phyloP scores from a whole-genome alignment of 2,113 vertebrate species.

The Rhombomys opimus region DNA sequence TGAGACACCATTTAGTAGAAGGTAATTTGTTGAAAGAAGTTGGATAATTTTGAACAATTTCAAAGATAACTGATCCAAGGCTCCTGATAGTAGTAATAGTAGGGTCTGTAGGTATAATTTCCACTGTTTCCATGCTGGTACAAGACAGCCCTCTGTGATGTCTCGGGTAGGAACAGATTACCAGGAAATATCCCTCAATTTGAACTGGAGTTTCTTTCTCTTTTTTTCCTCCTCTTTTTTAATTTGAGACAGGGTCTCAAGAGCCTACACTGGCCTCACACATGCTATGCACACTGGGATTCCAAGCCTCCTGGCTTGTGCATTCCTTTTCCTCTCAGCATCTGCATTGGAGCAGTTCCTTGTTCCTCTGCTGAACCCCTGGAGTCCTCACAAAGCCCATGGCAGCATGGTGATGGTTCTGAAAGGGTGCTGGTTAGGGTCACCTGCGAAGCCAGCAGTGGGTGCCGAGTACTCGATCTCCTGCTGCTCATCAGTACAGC shows the following conservation, averaged over 20 bases:
- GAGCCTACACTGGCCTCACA: not conserved
- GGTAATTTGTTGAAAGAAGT: not conserved
- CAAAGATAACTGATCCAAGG: not conserved
- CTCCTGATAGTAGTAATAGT: not conserved
- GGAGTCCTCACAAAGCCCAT: not conserved
- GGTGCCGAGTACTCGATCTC: not conserved
- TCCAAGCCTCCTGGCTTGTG: too few species aligned
- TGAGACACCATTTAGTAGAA: not conserved
- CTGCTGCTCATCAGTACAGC: fast-evolving
- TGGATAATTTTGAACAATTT: not conserved
- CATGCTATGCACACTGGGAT: not conserved
- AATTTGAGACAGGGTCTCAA: not conserved
- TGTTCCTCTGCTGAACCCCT: not conserved
- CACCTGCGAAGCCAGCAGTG: not conserved
- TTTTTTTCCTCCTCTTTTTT: not conserved
- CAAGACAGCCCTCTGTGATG: not conserved
- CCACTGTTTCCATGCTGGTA: not conserved
- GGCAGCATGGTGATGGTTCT: not conserved
- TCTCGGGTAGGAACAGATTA: not conserved
- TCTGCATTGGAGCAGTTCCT: not conserved
- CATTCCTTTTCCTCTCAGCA: not conserved
- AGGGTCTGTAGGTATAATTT: not conserved
- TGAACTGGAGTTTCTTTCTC: not conserved
- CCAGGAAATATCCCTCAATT: not conserved
- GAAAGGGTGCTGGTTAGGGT: not conserved